Percentiles rank a stretch among this genome's conserved stretches.
Conservation (phyloP, 2,888 invertebrate species). For the Octonoba sinensis region DNA sequence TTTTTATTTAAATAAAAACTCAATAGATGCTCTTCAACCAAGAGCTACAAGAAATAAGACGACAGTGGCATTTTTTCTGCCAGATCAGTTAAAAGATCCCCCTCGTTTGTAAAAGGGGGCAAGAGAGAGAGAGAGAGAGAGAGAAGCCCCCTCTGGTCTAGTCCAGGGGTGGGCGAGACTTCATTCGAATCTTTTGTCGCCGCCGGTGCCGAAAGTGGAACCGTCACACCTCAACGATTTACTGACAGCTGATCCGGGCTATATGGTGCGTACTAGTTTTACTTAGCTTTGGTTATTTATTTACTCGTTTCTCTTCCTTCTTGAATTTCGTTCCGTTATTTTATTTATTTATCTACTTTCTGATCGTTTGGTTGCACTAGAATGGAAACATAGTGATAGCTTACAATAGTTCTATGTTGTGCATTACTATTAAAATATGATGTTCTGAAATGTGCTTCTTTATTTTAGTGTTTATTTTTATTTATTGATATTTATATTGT, state of each 20-base stretch:
- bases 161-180: constrained; percentile 2
- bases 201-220: constrained; percentile 51
- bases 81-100: background rate
- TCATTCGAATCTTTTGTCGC: constrained; percentile 21
- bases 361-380: background rate
- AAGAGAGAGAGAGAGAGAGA: too few species aligned
- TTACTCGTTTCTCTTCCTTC: background rate
- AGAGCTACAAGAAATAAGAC: too few species aligned
- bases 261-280: constrained; percentile 41
- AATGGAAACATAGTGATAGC: too few species aligned
- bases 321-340: background rate
- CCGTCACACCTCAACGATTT: constrained; percentile 47
- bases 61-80: too few species aligned
- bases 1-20: too few species aligned
- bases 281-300: background rate
- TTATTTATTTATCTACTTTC: background rate
- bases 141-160: too few species aligned
- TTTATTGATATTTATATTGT: too few species aligned
- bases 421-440: too few species aligned
- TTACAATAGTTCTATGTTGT: too few species aligned
- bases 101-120: background rate
- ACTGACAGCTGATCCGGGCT: constrained; percentile 29
- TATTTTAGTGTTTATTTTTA: too few species aligned
- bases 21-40: too few species aligned
- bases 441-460: too few species aligned